Conservation (phyloP, 1,140 invertebrate species). For the Heliothis subflexa region DNA sequence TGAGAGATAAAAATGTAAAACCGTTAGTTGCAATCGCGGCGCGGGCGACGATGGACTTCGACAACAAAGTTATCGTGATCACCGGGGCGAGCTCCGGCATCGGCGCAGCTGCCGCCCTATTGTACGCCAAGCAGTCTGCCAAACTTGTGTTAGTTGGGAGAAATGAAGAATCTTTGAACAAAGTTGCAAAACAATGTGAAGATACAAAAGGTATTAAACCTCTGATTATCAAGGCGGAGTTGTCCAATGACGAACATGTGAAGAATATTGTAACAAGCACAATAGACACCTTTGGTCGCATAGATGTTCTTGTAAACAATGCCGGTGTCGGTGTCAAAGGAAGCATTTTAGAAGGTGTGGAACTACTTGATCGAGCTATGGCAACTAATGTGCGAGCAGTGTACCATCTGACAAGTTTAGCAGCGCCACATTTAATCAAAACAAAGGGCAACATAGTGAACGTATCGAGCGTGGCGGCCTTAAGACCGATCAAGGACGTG, state of each 20-base stretch:
- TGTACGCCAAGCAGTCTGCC: conserved; percentile 90
- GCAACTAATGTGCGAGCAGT: conserved; percentile 90
- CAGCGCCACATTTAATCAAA: conserved; percentile 90
- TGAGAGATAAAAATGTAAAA: conserved; percentile 30
- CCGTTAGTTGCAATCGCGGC: conserved; percentile 47
- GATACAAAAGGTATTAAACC: conserved; percentile 69
- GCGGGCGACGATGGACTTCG: conserved; percentile 76
- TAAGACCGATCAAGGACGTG: conserved; percentile 87
- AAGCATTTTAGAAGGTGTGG: conserved; percentile 87
- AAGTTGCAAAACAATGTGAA: conserved; percentile 81
- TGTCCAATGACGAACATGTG: conserved; percentile 89
- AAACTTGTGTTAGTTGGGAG: conserved; percentile 89
- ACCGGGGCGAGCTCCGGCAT: conserved; percentile 94
- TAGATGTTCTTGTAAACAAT: conserved; percentile 91
- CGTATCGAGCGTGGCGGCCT: conserved; percentile 91
- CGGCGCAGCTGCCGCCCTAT: conserved; percentile 90
- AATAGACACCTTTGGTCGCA: conserved; percentile 86
- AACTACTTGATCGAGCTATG: conserved; percentile 90
- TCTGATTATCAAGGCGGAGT: conserved; percentile 84
- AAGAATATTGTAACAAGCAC: conserved; percentile 87
- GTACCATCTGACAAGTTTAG: conserved; percentile 91
- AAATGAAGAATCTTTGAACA: conserved; percentile 88
- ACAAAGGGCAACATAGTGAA: conserved; percentile 92
- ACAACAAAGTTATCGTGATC: conserved; percentile 88
- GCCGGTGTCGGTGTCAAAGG: conserved; percentile 90